phyloP scores from a whole-genome alignment of 1,140 invertebrate genomes.

The Platyura marginata region DNA sequence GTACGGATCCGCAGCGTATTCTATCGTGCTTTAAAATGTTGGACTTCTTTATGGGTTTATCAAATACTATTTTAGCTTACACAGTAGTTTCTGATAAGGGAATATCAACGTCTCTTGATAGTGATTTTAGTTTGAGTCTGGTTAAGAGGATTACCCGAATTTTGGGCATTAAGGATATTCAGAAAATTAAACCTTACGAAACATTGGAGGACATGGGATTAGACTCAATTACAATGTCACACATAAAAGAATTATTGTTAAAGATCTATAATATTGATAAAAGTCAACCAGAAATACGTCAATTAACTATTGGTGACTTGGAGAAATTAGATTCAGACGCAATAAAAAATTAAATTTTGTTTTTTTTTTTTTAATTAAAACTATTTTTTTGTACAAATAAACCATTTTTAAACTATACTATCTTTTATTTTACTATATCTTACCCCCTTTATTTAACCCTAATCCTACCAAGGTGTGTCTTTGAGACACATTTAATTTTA shows the following conservation, averaged over 20 bases:
- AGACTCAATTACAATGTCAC: constrained; percentile 95
- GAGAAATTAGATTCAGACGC: constrained; percentile 45
- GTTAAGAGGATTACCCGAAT: constrained; percentile 66
- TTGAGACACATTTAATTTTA: too few relatives aligned
- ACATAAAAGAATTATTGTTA: constrained; percentile 92
- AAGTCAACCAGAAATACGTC: constrained; percentile 76
- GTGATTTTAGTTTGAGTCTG: constrained; percentile 32
- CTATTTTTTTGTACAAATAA: too few relatives aligned
- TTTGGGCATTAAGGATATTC: constrained; percentile 63
- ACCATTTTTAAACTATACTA: too few relatives aligned
- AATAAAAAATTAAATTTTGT: too few relatives aligned
- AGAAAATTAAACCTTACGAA: constrained; percentile 47
- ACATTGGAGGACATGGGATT: constrained; percentile 85
- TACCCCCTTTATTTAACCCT: too few relatives aligned
- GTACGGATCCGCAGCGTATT: constrained; percentile 27
- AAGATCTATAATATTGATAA: constrained; percentile 77
- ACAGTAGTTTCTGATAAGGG: constrained; percentile 30
- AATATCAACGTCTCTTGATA: too few relatives aligned
- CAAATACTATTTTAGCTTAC: constrained; percentile 34
- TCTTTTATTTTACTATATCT: too few relatives aligned
- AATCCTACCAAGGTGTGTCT: too few relatives aligned
- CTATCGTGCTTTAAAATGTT: constrained; percentile 5
- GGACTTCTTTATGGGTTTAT: constrained; percentile 19
- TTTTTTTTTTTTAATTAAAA: too few relatives aligned
- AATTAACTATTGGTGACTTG: constrained; percentile 55